Conservation (phyloP, 2,113 vertebrate genomes). For the Halcyon senegalensis region DNA sequence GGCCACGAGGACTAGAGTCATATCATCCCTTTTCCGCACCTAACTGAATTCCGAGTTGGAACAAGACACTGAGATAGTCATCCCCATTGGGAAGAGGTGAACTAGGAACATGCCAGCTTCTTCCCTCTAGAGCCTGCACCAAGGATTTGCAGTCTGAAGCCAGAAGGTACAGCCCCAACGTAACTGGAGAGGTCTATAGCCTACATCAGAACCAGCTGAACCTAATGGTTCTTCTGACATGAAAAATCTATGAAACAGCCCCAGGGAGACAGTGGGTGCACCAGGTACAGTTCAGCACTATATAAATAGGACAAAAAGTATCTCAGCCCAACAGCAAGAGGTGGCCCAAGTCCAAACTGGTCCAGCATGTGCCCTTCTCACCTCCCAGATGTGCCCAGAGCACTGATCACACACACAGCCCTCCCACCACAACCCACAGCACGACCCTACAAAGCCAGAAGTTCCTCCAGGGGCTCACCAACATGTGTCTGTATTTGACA, state of each 20-base stretch:
- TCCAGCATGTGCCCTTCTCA: not conserved
- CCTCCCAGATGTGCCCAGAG: not conserved
- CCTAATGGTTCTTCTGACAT: not conserved
- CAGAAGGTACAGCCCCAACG: not conserved
- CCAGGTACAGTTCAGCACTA: not conserved
- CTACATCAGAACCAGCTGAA: no score
- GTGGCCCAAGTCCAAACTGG: not conserved
- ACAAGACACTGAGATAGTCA: no score
- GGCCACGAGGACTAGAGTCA: not conserved
- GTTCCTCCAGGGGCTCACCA: not conserved
- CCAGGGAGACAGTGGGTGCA: not conserved
- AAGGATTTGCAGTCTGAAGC: not conserved
- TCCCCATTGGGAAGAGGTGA: not conserved
- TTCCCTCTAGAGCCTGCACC: not conserved
- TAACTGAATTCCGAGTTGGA: not conserved
- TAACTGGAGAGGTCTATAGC: not conserved
- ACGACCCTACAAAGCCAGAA: not conserved
- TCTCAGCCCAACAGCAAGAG: not conserved
- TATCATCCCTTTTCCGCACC: not conserved
- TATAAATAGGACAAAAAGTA: not conserved
- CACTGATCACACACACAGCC: not conserved
- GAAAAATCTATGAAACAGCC: not conserved
- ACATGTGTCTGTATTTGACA: rapidly evolving
- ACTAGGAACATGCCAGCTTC: not conserved
- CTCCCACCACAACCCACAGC: not conserved